Base-by-base conservation (phyloP, 1,140 invertebrate species). In the Philopotamus ludificatus region DNA sequence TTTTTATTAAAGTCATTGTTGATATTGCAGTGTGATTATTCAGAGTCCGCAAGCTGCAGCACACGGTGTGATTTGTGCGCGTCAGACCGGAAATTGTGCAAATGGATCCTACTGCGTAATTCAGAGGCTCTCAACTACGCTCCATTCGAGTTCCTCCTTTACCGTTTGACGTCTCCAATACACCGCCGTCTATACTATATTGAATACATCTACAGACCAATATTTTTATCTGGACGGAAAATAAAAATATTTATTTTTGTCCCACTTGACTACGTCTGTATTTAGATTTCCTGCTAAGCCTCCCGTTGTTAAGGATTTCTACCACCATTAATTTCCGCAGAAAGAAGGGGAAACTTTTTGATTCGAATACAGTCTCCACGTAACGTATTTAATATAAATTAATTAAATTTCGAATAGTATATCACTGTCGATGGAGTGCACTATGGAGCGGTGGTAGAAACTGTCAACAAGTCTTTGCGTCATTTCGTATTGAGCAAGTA, bases 31-130 rank as follows among this genome's bases (percentile, higher is more conserved):
- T 34, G 4, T 34, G 4, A 34, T 12, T n/a, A n/a, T 49, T 21
- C 10, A 49, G 49, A 20, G 49, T 22, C 2, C 22, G 3, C 10
- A 53, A 22, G 22, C 50, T n/a, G 3, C 28, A 34, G 10, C 22
- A 54, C 51, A 25, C n/a, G 10, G 8, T 54, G 25, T 63, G 66
- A 68, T 68, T 65, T 65, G 66, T 34, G 62, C 57, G 67, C 67
- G 67, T 65, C 63, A 68, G 67, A 65, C 67, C 67, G 67, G 67
- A 68, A 68, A 68, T 65, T 63, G 63, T 62, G 67, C 67, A 68
- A 68, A 68, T 68, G 67, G 67, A 68, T 53, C 53, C 49, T 44
- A 63, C 50, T 63, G 50, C 49, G 53, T 28, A 20, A 39, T 41
- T 28, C 44, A 21, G 61, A 39, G 49, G 28, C 25, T 54, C 15